These are phyloP conservation scores for Paracentrotus lividus DNA, from an alignment of 53 echinoderm and acorn worm genomes.

Conservation along the genomic window DNA sequence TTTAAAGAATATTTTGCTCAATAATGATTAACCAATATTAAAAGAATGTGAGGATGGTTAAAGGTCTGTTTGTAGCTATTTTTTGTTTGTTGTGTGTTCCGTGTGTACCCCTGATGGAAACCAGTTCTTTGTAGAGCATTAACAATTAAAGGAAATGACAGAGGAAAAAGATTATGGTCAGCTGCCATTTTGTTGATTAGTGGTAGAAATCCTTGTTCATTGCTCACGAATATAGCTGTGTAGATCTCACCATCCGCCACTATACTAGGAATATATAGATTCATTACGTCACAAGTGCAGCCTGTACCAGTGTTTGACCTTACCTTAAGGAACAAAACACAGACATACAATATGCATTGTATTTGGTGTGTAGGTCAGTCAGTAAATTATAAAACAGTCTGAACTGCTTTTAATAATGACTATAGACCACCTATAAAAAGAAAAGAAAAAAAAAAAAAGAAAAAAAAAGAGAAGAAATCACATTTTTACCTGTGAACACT, in stretches of 20 bases:
- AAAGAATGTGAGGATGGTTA: not conserved
- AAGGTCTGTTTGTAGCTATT: not conserved
- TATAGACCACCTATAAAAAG: no score
- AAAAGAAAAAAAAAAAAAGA: no score
- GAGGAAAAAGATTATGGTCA: slow-evolving; percentile 12
- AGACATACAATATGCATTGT: not conserved
- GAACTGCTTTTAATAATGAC: no score
- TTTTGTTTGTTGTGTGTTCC: not conserved
- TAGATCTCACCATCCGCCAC: slow-evolving; percentile 21
- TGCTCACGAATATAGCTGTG: slow-evolving; percentile 4
- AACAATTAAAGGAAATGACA: slow-evolving; percentile 14
- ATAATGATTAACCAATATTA: not conserved
- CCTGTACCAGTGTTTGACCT: not conserved
- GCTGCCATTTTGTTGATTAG: slow-evolving; percentile 1
- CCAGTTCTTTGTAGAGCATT: not conserved
- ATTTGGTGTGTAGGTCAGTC: not conserved
- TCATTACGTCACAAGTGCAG: not conserved
- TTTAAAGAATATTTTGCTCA: no score
- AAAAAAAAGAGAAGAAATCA: no score
- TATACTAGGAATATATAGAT: not conserved
- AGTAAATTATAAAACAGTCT: not conserved
- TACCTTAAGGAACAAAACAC: not conserved
- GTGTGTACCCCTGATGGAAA: not conserved
- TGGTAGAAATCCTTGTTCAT: slow-evolving; percentile 11
- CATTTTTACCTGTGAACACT: no score